Evolutionary conservation across 2,888 invertebrate species (phyloP), one percentile per base, ranked within the genome.

Genomic region (Gandaritis pyraliata): DNA sequence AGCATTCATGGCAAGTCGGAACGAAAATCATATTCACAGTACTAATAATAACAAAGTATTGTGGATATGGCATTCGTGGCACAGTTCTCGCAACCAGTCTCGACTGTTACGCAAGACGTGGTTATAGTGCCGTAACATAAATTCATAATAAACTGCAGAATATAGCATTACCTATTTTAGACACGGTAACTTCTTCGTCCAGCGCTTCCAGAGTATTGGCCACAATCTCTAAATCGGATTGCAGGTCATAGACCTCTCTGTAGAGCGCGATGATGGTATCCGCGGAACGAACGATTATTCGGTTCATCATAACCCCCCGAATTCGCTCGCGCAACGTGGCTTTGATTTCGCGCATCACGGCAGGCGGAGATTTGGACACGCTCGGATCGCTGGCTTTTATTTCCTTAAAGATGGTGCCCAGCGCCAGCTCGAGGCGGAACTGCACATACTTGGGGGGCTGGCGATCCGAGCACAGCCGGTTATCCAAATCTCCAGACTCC

Each of bases 401-500:
- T 38, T 84, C 76, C 73, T 86, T 88, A 57, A 88, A 63, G 45
- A 91, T 77, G 41, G 48, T 58, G 56, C 90, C 90, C 53, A 91
- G 69, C 16, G 85, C 85, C 58, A 88, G 69, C 75, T 89, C 90
- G 59, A 91, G 67, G n/a, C 90, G 84, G 39, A 90, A 88, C 29
- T 66, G 75, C 67, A 86, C 62, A 68, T 81, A 81, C 43, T 70
- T 71, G 39, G 78, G 68, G 2, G 87, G 85, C 58, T 68, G 70
- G 30, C 67, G 62, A 69, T 83, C 78, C 69, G 48, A 69, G 72
- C 61, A 83, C 69, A 64, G 80, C 63, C 63, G 39, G 36, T 55
- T 61, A n/a, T 58, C 54, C 5, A 23, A 3, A 23, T 23, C n/a
- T 23, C n/a, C 41, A n/a, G 2, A 10, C 23, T 23, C 33, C 10